Percentiles rank a stretch among this genome's conserved stretches.
Evolutionary conservation across 1,140 invertebrate species (phyloP).

Genomic region (Zeugodacus cucurbitae): DNA sequence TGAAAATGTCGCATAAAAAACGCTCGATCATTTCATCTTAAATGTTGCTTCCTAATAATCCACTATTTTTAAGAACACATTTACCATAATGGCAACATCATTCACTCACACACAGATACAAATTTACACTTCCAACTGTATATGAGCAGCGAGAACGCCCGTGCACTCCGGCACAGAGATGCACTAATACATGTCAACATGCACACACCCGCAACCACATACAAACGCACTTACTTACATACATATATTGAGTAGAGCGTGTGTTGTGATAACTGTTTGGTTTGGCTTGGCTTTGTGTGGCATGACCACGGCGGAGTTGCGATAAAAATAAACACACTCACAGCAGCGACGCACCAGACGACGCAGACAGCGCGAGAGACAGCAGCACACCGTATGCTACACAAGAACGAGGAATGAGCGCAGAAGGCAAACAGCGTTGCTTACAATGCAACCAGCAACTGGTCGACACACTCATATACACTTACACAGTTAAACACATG

Average conservation of each 20-base stretch:
- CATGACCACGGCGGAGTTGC: constrained; percentile 15
- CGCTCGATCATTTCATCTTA: no score
- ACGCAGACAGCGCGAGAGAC: background rate
- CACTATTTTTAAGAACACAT: background rate
- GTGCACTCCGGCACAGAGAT: background rate
- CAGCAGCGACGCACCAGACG: background rate
- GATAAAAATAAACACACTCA: background rate
- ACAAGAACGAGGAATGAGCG: background rate
- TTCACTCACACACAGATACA: background rate
- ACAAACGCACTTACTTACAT: background rate
- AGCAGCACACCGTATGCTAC: background rate
- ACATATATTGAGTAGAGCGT: background rate
- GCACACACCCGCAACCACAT: background rate
- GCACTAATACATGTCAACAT: background rate
- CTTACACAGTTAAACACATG: background rate
- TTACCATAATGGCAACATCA: background rate
- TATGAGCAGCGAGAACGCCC: background rate
- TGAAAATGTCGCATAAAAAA: no score
- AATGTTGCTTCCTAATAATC: no score
- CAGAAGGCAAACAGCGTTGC: no score
- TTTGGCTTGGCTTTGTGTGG: background rate
- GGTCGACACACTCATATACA: background rate
- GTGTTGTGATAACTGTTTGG: background rate
- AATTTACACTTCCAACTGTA: background rate
- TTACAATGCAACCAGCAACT: background rate